Base-by-base conservation (phyloP, 2,888 invertebrate genomes). In the Metallyticus violacea region DNA sequence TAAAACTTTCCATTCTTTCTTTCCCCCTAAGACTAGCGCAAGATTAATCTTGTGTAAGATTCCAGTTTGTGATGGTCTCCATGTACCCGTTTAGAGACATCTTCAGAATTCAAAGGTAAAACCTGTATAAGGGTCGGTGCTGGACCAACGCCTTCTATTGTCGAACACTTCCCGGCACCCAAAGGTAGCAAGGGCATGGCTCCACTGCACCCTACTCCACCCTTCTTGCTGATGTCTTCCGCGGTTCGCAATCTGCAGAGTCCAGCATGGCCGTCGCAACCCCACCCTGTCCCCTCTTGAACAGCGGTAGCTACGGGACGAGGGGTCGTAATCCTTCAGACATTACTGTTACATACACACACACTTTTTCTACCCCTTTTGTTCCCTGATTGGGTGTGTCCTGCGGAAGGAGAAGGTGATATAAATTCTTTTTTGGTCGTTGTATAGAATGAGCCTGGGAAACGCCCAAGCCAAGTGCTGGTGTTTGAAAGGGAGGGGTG, bases 301-400 rank as follows among this genome's bases (percentile, higher is more conserved):
- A n/a, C n/a, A n/a, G n/a, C n/a, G n/a, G n/a, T n/a, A n/a, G n/a
- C n/a, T 26, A 62, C 15, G 29, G 40, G 30, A 82, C 26, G 26
- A 82, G 82, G 82, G 82, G 76, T 40, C 62, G 82, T 82, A 82
- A 82, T 82, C 82, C 82, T 82, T 82, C 76, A 82, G 76, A 82
- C 40, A 62, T 82, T 82, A 40, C 76, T 62, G 40, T 62, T 62
- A 62, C 40, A 40, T 40, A 40, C 40, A 15, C 40, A 40, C 40
- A 4, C 40, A 62, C 7, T 29, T 81, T 15, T 79, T 9, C n/a
- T n/a, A 62, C 40, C 40, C 62, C 26, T 62, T 82, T 82, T 82
- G 76, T 26, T 26, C 27, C 9, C 76, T 40, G 76, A 82, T 76
- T 62, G 82, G 82, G 82, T 82, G 82, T 82, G 76, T 82, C 82